Evolutionary conservation across 64 coral and sea anemone genomes (phyloP).

Genomic region (Montipora efflorescens): DNA sequence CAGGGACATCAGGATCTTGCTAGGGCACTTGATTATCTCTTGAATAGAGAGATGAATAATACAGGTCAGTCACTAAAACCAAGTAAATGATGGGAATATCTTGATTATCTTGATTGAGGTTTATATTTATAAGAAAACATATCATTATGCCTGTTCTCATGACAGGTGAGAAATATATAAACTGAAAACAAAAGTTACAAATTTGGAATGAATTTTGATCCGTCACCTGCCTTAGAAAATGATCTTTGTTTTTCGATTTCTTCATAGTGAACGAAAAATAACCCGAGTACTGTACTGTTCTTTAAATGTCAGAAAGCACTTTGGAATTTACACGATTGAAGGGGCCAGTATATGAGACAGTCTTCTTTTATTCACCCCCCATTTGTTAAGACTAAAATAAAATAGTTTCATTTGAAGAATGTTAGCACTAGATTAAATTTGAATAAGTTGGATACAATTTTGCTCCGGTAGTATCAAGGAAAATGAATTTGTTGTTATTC

Average conservation of each 20-base stretch:
- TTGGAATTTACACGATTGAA: neutral
- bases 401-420: neutral
- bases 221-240: neutral
- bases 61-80: neutral
- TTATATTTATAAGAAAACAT: neutral
- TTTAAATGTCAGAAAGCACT: neutral
- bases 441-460: neutral
- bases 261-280: neutral
- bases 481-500: neutral
- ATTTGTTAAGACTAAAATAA: neutral
- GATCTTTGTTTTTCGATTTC: neutral
- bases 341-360: neutral
- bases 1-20: neutral
- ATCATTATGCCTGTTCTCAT: neutral
- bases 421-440: neutral
- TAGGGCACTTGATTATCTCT: neutral
- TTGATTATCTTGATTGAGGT: neutral
- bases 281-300: conserved; percentile 2
- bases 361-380: neutral
- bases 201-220: neutral
- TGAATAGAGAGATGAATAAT: conserved; percentile 3
- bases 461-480: neutral
- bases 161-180: neutral
- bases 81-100: neutral
- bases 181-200: neutral